phyloP scores from a whole-genome alignment of 2,797 vertebrate genomes.

The Astyanax mexicanus region DNA sequence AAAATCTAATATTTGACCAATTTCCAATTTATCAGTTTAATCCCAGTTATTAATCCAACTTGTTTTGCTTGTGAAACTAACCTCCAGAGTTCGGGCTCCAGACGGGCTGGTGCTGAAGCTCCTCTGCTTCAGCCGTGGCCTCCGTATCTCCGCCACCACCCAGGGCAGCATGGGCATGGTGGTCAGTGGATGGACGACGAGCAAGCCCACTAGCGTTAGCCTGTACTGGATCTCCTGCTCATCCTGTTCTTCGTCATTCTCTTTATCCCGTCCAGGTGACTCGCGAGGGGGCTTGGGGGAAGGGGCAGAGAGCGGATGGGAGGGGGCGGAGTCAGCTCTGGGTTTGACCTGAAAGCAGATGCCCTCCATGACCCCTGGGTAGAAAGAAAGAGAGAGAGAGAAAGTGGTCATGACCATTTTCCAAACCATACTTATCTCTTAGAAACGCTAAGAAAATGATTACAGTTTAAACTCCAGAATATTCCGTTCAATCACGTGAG shows the following conservation, averaged over 20 bases:
- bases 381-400: background rate
- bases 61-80: too few relatives aligned
- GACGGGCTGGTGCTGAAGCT: constrained; percentile 23
- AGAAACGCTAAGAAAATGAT: too few relatives aligned
- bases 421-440: too few relatives aligned
- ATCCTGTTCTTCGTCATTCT: constrained; percentile 60
- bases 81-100: constrained; percentile 16
- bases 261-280: constrained; percentile 33
- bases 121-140: constrained; percentile 55
- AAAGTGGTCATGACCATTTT: too few relatives aligned
- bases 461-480: too few relatives aligned
- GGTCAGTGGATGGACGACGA: constrained; percentile 87
- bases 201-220: constrained; percentile 85
- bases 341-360: constrained; percentile 80
- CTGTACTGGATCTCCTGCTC: constrained; percentile 80
- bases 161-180: constrained; percentile 96
- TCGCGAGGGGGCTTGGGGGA: constrained; percentile 48
- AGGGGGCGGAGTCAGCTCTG: constrained; percentile 53
- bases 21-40: background rate
- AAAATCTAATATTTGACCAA: background rate
- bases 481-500: too few relatives aligned
- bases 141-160: constrained; percentile 91
- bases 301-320: constrained; percentile 63
- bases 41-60: too few relatives aligned
- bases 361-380: constrained; percentile 72